Evolutionary conservation across 2,888 invertebrate genomes (phyloP), one percentile per base, ranked within the genome.

Genomic region (Venustoraphidia nigricollis): DNA sequence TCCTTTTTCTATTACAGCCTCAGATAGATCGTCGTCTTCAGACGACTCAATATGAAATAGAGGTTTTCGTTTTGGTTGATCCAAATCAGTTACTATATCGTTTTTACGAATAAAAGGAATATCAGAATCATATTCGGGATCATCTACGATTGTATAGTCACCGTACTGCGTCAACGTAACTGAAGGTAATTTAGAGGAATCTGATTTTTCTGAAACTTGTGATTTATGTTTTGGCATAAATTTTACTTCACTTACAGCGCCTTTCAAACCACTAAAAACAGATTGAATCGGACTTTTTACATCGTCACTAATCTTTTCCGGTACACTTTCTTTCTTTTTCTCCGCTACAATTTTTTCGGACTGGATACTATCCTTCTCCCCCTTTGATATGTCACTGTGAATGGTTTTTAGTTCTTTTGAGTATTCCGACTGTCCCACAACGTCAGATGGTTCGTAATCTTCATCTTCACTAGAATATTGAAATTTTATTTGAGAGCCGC

Each of bases 11-110:
- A 53, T 45, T 17, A 52, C 35, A 45, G 36, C 49, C 34, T 34
- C 49, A 34, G 40, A 48, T 48, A 44, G 13, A 38, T 54, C 55
- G 47, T 61, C 60, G 46, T 66, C 67, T 37, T 67, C 69, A 55
- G 66, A 68, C 10, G 70, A 70, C 55, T 68, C 68, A 52, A 71
- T 61, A 50, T 64, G 64, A 53, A 72, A 71, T 48, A 70, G 55
- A 9, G 69, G 66, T 56, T 65, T 66, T 49, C 64, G 60, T 49
- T 53, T 54, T 36, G 48, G 14, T 40, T 27, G 27, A 27, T 27
- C 27, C 27, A 46, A 47, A 34, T 58, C 58, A 9, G 42, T n/a
- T 34, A 11, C 14, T 34, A 11, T 34, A 13, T 46, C 41, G 8
- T 14, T 34, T 14, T 10, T 11, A n/a, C 5, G 8, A 6, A 34